phyloP scores from a whole-genome alignment of 2,888 invertebrate genomes.

The Tiliacea aurago region DNA sequence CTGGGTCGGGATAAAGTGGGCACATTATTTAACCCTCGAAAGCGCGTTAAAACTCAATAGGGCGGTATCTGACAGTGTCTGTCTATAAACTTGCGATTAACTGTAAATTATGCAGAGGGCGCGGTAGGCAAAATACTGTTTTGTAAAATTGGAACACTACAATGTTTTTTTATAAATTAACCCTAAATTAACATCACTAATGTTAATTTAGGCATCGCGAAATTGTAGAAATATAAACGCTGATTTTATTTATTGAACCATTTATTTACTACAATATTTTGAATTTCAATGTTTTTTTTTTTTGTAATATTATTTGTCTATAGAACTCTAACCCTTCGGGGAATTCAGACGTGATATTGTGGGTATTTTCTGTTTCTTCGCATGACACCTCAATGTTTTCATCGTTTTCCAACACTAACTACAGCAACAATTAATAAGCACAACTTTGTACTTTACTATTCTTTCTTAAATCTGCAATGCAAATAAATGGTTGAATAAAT shows the following conservation, averaged over 20 bases:
- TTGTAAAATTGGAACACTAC: not conserved
- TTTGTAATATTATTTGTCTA: not conserved
- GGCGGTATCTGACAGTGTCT: conserved; percentile 76
- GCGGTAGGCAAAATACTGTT: conserved; percentile 42
- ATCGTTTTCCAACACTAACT: not conserved
- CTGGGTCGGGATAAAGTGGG: conserved; percentile 74
- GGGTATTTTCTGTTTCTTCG: not conserved
- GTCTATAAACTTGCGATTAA: conserved; percentile 64
- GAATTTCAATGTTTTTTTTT: not conserved
- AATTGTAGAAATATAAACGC: not conserved
- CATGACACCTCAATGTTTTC: not conserved
- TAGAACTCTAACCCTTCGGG: not conserved
- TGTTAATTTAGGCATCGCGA: not conserved
- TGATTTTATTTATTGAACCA: not conserved
- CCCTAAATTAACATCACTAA: too few species aligned
- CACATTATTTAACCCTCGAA: conserved; percentile 86
- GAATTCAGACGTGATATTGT: not conserved
- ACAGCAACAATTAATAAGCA: not conserved
- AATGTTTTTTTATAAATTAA: too few species aligned
- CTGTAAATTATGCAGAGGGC: conserved; percentile 49
- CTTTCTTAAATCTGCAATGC: not conserved
- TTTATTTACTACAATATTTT: too few species aligned
- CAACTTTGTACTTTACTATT: not conserved
- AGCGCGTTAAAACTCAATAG: conserved; percentile 87
- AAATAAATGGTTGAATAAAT: not conserved